Percentiles rank a stretch among this genome's conserved stretches.
phyloP scores from a whole-genome alignment of 2,888 invertebrate species.

The Ophion slaviceki region DNA sequence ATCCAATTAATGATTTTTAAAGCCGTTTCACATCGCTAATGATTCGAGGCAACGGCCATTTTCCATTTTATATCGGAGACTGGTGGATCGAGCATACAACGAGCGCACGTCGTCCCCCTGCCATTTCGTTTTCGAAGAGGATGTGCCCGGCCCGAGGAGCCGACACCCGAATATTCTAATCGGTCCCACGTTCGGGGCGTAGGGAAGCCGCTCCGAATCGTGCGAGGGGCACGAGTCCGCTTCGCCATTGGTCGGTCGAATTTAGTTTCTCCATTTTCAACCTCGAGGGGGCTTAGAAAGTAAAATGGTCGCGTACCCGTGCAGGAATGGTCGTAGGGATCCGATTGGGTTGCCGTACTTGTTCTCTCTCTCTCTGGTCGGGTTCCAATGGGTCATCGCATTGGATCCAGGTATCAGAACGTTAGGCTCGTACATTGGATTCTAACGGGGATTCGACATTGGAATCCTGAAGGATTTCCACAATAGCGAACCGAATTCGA shows the following conservation, averaged over 20 bases:
- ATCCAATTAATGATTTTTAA: not conserved
- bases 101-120: conserved; percentile 23
- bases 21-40: not conserved
- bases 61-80: conserved; percentile 5
- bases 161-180: conserved; percentile 67
- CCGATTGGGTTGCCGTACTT: no score
- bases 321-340: not conserved
- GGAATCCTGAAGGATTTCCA: no score
- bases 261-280: conserved; percentile 56
- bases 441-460: no score
- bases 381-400: no score
- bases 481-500: no score
- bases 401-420: no score
- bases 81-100: conserved; percentile 1
- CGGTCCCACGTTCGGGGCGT: conserved; percentile 37
- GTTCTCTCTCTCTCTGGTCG: no score
- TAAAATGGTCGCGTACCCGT: conserved; percentile 40
- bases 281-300: conserved; percentile 43
- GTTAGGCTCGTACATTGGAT: no score
- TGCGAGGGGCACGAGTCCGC: conserved; percentile 27
- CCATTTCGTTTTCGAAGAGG: conserved; percentile 29
- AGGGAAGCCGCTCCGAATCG: conserved; percentile 29
- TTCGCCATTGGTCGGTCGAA: conserved; percentile 50
- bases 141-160: conserved; percentile 45
- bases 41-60: conserved; percentile 11